Evolutionary conservation across 2,797 vertebrate genomes (phyloP), one percentile per base, ranked within the genome.

Genomic region (Ataeniobius toweri): DNA sequence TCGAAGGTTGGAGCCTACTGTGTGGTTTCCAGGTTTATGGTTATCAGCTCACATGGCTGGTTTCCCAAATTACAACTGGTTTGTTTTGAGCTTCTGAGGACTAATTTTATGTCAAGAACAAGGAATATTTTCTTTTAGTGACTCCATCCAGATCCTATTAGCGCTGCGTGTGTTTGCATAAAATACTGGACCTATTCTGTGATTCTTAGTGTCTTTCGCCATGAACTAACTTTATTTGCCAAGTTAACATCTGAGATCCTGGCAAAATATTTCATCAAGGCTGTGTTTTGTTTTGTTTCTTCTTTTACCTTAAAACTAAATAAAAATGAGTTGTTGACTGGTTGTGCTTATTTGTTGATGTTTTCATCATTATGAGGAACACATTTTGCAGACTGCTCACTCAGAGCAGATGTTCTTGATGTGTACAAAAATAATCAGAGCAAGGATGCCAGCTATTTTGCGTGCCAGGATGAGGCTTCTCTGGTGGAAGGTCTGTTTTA

Each of bases 41-140:
- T 31, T 48, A 63, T 50, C 26, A 48, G 18, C 31, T 31, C 6
- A 46, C 18, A 12, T 22, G 44, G 73, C 18, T 50, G 59, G 41
- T 74, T 28, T 63, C 9, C 18, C 36, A 74, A 36, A 24, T 24
- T 24, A 58, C 13, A 55, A 36, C 12, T 36, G 10, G 4, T 72
- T 72, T 36, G 10, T 55, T 74, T 39, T 61, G 5, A 75, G 61
- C n/a, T 48, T 50, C 24, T 59, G 55, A 59, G 55, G n/a, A 56
- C 14, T 39, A 28, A 10, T 10, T 26, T 46, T 74, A 3, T 48
- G 24, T 28, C 4, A 31, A 13, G 10, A 20, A 31, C 10, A 61
- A 3, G 5, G 31, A 28, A 48, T 48, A 28, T 31, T 31, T 73
- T 26, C 24, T 10, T 58, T 61, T 50, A 7, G 18, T 13, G 5